Evolutionary conservation across 1,140 invertebrate genomes (phyloP).

Genomic region (Brachionus rubens): DNA sequence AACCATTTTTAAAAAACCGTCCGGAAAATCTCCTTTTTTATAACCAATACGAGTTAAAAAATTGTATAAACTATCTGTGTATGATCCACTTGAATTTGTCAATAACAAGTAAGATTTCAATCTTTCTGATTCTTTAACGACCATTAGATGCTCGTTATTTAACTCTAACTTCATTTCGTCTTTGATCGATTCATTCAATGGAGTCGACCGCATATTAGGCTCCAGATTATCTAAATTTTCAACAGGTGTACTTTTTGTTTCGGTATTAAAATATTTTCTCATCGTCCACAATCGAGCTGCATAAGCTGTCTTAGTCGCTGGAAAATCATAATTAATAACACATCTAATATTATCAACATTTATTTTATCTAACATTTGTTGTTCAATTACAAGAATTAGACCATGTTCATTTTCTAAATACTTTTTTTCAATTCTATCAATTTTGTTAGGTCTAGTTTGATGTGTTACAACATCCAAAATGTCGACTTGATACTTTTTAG

Average conservation of each 20-base stretch:
- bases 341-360: constrained; percentile 7
- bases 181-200: background rate
- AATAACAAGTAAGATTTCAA: constrained; percentile 25
- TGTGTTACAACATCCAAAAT: background rate
- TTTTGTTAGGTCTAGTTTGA: background rate
- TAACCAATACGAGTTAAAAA: constrained; percentile 19
- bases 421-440: background rate
- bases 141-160: background rate
- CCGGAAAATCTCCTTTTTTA: background rate
- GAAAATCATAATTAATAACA: constrained; percentile 39
- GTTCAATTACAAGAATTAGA: background rate
- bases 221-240: too few species aligned
- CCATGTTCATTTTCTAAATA: background rate
- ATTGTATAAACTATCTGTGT: background rate
- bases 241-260: background rate
- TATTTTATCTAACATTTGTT: background rate
- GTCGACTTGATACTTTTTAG: background rate
- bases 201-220: background rate
- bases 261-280: constrained; percentile 9
- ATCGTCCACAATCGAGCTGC: constrained; percentile 12
- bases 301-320: background rate
- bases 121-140: background rate
- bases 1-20: background rate
- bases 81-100: background rate
- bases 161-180: background rate